A percentile compares a stretch with the other conserved stretches of the same genome.
Evolutionary conservation across 1,140 invertebrate species (phyloP).

Genomic region (Trachymyrmex septentrionalis): DNA sequence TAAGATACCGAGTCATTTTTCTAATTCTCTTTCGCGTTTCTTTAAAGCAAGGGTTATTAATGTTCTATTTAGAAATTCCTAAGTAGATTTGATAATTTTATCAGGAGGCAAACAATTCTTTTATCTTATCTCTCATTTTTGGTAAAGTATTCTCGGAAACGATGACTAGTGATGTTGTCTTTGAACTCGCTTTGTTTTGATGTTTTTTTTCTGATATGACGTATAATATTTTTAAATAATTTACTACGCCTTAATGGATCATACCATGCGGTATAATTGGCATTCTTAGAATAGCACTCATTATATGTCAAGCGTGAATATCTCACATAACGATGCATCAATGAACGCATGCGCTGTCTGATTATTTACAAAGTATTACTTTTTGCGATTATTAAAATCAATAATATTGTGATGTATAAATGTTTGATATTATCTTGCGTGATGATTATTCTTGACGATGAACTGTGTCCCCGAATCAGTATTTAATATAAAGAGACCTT

Average conservation of each 20-base stretch:
- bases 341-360: neutral
- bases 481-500: neutral
- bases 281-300: conserved; percentile 6
- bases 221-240: neutral
- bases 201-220: neutral
- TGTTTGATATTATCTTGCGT: neutral
- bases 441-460: neutral
- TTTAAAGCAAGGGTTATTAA: neutral
- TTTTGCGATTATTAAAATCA: neutral
- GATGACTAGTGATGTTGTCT: neutral
- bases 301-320: neutral
- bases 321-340: neutral
- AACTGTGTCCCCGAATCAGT: neutral
- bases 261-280: neutral
- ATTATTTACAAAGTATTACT: neutral
- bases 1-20: neutral
- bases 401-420: neutral
- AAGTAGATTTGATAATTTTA: neutral
- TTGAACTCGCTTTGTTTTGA: neutral
- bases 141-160: neutral
- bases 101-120: neutral
- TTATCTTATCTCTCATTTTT: neutral
- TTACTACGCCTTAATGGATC: neutral
- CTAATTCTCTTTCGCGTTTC: neutral
- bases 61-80: neutral